Evolutionary conservation across 2,113 vertebrate genomes (phyloP), one percentile per base, ranked within the genome.

Genomic region (Chamaetylas fuelleborni): DNA sequence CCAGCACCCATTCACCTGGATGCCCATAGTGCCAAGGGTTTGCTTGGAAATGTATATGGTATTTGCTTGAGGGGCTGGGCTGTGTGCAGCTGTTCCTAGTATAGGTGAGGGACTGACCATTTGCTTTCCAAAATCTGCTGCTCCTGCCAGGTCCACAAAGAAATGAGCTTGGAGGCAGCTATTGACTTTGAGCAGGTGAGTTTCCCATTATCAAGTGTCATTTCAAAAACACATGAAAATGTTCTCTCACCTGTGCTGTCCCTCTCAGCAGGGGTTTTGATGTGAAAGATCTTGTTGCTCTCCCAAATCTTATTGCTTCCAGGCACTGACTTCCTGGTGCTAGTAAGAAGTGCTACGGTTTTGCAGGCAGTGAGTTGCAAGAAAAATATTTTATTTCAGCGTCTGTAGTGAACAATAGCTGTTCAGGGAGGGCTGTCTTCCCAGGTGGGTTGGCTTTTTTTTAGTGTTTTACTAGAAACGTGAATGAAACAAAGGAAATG

Each of bases 401-500:
- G 58, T 19, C 38, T 3, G 11, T 47, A 67, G 65, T 54, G 81
- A 81, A 89, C 73, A 84, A 62, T 22, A 79, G 72, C 51, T 77
- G 28, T 85, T 88, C 86, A 0, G 1, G 40, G 53, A 88, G n/a
- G 60, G 33, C 65, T 47, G 12, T 70, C 74, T 47, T 76, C 64
- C 60, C 28, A 45, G 26, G 47, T 42, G 26, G 11, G 2, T 20
- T 31, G 31, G 6, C 11, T 33, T 51, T 74, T 84, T 71, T 64
- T 36, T 8, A 72, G 69, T 29, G 19, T 71, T 92, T 93, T 67
- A 95, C 69, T 92, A 81, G 83, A 91, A 91, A 74, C 47, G 11
- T 95, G 86, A 94, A 96, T 86, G 91, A 96, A 96, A 66, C 56
- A 94, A 94, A 96, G 86, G 70, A 92, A 96, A 85, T 53, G 3